phyloP scores from a whole-genome alignment of 2,888 invertebrate genomes.

The Clostera curtula region DNA sequence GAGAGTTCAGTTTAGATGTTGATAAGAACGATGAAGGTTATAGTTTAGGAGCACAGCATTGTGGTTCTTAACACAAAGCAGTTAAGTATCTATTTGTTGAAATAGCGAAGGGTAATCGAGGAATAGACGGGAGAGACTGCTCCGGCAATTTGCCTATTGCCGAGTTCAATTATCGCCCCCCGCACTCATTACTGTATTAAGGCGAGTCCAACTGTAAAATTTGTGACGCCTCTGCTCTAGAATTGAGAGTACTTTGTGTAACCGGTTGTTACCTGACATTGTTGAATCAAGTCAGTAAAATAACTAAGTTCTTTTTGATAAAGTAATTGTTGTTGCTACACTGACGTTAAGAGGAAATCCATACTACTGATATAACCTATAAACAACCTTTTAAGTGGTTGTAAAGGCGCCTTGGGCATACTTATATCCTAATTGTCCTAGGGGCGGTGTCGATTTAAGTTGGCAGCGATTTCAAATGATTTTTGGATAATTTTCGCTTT shows the following conservation, averaged over 20 bases:
- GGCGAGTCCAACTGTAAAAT: conserved; percentile 62
- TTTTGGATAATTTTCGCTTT: too few species aligned
- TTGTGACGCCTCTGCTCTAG: conserved; percentile 58
- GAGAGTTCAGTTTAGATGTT: conserved; percentile 49
- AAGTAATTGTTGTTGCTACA: not conserved
- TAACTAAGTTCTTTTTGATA: not conserved
- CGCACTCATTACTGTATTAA: conserved; percentile 72
- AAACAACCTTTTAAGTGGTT: conserved; percentile 22
- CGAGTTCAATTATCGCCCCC: conserved; percentile 72
- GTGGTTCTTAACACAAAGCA: conserved; percentile 24
- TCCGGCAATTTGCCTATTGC: conserved; percentile 71
- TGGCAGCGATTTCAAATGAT: too few species aligned
- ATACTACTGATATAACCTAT: conserved; percentile 9
- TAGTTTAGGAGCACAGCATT: conserved; percentile 22
- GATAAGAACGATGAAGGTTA: conserved; percentile 31
- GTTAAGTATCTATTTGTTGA: conserved; percentile 30
- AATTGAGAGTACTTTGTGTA: conserved; percentile 44
- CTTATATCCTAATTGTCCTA: too few species aligned
- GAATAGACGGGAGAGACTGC: conserved; percentile 44
- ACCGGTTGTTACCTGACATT: conserved; percentile 40
- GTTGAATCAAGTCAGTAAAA: conserved; percentile 18
- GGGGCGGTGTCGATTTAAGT: too few species aligned
- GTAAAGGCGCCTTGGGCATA: too few species aligned
- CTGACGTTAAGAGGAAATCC: conserved; percentile 11
- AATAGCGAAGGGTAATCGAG: conserved; percentile 26